These are phyloP conservation scores for Myotis findleyi DNA, from an alignment of 2,797 vertebrate species.

Conservation along the genomic window DNA sequence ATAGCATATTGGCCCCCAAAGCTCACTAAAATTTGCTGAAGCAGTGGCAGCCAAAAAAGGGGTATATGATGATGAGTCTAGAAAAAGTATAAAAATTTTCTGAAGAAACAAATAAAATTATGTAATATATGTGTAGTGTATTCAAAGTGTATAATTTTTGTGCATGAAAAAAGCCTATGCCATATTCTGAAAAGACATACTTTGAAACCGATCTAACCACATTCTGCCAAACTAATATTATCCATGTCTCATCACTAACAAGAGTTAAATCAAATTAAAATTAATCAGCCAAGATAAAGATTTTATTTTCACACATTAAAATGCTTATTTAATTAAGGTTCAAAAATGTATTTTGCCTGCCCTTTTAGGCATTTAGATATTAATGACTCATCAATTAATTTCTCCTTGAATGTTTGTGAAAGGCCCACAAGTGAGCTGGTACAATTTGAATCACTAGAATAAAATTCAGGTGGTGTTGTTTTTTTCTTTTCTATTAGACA, in stretches of 20 bases:
- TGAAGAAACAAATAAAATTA: not conserved
- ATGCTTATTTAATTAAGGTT: not conserved
- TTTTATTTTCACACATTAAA: constrained; percentile 12
- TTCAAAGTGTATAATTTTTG: not conserved
- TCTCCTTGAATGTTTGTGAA: constrained; percentile 31
- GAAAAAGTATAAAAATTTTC: not conserved
- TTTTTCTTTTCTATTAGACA: not conserved
- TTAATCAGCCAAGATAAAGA: not conserved
- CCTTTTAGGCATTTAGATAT: not conserved
- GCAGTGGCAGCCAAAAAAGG: not conserved
- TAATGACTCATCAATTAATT: constrained; percentile 2
- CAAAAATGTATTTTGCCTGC: constrained; percentile 33
- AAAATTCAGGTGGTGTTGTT: not conserved
- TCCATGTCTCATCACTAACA: not conserved
- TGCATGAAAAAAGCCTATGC: not conserved
- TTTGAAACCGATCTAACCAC: not conserved
- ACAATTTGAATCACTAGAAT: constrained; percentile 24
- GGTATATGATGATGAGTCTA: not conserved
- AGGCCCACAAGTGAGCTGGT: not conserved
- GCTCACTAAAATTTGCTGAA: not conserved
- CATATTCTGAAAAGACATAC: constrained; percentile 5
- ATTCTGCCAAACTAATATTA: not conserved
- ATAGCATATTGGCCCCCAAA: not conserved
- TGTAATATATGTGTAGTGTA: not conserved
- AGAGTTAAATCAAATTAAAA: constrained; percentile 42